Evolutionary conservation across 2,113 vertebrate species (phyloP).

Genomic region (Siphamia tubifer): DNA sequence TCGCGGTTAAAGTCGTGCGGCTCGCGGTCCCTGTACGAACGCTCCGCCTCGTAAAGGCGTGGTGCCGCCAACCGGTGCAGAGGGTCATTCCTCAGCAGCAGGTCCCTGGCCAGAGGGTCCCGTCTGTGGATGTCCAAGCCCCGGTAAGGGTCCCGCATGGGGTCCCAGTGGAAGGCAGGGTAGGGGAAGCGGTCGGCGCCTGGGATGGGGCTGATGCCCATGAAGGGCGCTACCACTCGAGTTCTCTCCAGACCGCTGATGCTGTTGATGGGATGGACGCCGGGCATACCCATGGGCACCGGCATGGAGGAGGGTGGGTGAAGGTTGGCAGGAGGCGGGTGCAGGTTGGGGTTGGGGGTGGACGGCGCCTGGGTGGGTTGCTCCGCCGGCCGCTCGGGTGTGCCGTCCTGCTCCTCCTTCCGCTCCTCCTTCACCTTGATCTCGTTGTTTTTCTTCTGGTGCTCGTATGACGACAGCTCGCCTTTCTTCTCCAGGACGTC

Average conservation of each 20-base stretch:
- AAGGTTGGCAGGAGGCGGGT: slow-evolving; percentile 78
- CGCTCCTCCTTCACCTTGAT: slow-evolving; percentile 96
- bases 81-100: slow-evolving; percentile 89
- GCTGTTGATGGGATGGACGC: slow-evolving; percentile 92
- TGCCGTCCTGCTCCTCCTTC: slow-evolving; percentile 91
- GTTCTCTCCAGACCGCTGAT: slow-evolving; percentile 92
- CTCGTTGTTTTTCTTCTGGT: slow-evolving; percentile 89
- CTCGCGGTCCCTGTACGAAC: slow-evolving; percentile 92
- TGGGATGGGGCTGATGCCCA: slow-evolving; percentile 95
- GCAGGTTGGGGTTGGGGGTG: slow-evolving; percentile 77
- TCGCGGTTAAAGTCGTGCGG: slow-evolving; percentile 93
- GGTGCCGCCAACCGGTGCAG: slow-evolving; percentile 88
- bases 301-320: slow-evolving; percentile 89
- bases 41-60: slow-evolving; percentile 89
- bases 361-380: slow-evolving; percentile 79
- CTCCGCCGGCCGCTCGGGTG: slow-evolving; percentile 78
- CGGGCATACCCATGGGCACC: slow-evolving; percentile 88
- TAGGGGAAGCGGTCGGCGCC: slow-evolving; percentile 95
- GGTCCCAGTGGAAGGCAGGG: slow-evolving; percentile 97
- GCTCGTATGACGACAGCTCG: slow-evolving; percentile 83
- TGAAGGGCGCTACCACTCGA: slow-evolving; percentile 95
- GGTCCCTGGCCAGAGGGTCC: slow-evolving; percentile 83
- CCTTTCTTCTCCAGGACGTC: slow-evolving; percentile 87
- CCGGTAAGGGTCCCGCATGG: slow-evolving; percentile 93
- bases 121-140: slow-evolving; percentile 90